Evolutionary conservation across 2,113 vertebrate genomes (phyloP), one percentile per base, ranked within the genome.

Genomic region (Cynopterus brachyotis): DNA sequence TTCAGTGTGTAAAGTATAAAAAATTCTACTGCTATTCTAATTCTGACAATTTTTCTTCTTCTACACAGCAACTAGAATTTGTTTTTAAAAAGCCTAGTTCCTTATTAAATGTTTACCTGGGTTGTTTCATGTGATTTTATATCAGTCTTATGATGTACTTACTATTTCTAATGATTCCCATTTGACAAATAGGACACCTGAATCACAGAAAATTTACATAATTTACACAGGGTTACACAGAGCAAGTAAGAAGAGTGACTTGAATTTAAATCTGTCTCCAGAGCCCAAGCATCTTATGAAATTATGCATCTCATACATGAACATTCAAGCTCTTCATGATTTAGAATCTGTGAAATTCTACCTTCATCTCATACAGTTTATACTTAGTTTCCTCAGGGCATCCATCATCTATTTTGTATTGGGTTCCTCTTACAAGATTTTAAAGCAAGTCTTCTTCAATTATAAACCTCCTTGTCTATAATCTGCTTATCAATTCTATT

Each of bases 1-100:
- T 94, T 50, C 24, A 62, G 10, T 73, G n/a, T 53, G 28, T 64
- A 89, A 92, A 76, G 22, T n/a, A 26, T 69, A 76, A 95, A 97
- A 10, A 64, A 35, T 53, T 79, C 5, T 55, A 83, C 35, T 93
- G 42, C 11, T 59, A 45, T 73, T 81, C 9, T 64, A 47, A 53
- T 84, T 16, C 30, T 84, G 42, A 92, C 19, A 92, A 92, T 53
- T 76, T 75, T 78, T 60, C 20, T 57, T 32, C 24, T 17, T 64
- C 5, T 35, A 42, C 24, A 57, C 7, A 73, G 5, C 20, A 67
- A 59, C n/a, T 90, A 47, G 1, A 86, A 55, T 11, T 59, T 9
- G 3, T 45, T 86, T 81, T 53, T 9, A 69, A 76, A 83, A 62
- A 55, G 9, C 42, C 8, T 17, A 67, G 40, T 8, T 69, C 5